Evolutionary conservation across 1,140 invertebrate species (phyloP).

Genomic region (Drosophila sproati): DNA sequence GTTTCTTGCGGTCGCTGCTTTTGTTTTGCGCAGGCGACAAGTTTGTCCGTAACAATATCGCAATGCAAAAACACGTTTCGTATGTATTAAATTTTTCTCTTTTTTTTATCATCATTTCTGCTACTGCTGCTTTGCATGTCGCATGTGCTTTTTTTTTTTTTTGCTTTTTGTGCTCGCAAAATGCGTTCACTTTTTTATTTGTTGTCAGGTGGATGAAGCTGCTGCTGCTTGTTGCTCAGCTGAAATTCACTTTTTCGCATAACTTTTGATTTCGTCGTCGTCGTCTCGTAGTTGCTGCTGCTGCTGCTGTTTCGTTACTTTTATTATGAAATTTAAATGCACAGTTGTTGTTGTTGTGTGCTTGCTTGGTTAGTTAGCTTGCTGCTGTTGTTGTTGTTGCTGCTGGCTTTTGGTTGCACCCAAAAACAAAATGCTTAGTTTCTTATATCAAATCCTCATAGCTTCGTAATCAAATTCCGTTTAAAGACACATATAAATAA

Average conservation of each 20-base stretch:
- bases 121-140: conserved; percentile 36
- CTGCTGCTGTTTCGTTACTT: conserved; percentile 48
- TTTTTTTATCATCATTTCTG: neutral
- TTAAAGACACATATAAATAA: conserved; percentile 16
- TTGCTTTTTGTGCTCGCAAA: conserved; percentile 11
- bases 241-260: conserved; percentile 66
- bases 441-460: conserved; percentile 52
- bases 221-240: conserved; percentile 23
- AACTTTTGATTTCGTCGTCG: conserved; percentile 63
- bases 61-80: conserved; percentile 44
- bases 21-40: conserved; percentile 53
- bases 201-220: conserved; percentile 51
- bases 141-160: neutral
- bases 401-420: conserved; percentile 27
- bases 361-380: conserved; percentile 33
- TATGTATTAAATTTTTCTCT: conserved; percentile 3
- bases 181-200: conserved; percentile 40
- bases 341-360: conserved; percentile 23
- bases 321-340: conserved; percentile 70
- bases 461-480: conserved; percentile 56
- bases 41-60: conserved; percentile 38
- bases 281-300: neutral
- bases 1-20: conserved; percentile 39
- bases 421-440: conserved; percentile 54
- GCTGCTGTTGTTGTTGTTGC: conserved; percentile 14